Evolutionary conservation across 1,140 invertebrate genomes (phyloP).

Genomic region (Leptopilina clavipes): DNA sequence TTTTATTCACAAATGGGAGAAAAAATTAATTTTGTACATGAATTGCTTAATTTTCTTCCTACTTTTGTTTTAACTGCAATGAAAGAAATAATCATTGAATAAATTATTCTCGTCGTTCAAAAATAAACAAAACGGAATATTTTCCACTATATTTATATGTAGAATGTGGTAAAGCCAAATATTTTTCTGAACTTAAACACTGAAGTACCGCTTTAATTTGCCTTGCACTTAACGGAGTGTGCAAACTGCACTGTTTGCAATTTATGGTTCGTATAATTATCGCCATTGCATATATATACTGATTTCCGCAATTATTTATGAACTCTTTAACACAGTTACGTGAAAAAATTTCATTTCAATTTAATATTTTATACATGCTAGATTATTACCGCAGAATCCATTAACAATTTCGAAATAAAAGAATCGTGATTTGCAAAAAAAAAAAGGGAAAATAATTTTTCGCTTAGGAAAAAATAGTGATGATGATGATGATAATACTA

Average conservation of each 20-base stretch:
- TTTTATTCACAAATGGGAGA: too few species aligned
- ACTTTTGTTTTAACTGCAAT: too few species aligned
- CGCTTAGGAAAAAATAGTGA: too few species aligned
- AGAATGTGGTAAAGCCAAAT: background rate
- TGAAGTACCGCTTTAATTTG: conserved; percentile 19
- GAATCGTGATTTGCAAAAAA: too few species aligned
- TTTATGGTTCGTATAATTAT: conserved; percentile 28
- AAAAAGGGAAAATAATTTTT: too few species aligned
- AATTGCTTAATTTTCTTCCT: too few species aligned
- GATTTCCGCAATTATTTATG: conserved; percentile 2
- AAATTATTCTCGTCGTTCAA: background rate
- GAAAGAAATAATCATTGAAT: too few species aligned
- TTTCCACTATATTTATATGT: background rate
- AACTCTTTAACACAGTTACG: background rate
- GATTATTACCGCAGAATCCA: too few species aligned
- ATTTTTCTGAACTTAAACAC: background rate
- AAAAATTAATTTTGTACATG: too few species aligned
- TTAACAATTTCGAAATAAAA: too few species aligned
- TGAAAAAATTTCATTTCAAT: background rate
- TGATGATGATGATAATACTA: too few species aligned
- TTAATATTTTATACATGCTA: background rate
- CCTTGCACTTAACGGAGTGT: conserved; percentile 18
- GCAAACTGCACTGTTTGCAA: conserved; percentile 26
- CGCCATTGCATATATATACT: background rate
- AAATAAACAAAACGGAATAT: conserved; percentile 19